These are phyloP conservation scores for Hydrotaea cyrtoneurina DNA, from an alignment of 2,888 invertebrate genomes.

Conservation along the genomic window DNA sequence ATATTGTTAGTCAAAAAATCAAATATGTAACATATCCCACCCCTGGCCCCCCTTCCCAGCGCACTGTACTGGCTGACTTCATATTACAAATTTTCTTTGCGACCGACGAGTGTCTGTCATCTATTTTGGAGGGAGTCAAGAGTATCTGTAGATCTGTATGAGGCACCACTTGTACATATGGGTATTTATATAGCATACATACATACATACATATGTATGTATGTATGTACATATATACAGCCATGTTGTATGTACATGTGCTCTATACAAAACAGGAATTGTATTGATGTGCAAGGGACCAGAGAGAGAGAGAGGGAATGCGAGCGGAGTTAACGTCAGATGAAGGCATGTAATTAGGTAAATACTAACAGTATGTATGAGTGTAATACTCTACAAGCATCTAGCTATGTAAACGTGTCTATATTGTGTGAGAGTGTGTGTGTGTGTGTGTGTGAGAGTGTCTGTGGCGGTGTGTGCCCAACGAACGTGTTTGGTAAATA, in stretches of 20 bases:
- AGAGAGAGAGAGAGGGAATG: constrained; percentile 30
- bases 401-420: constrained; percentile 31
- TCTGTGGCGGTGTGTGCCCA: constrained; percentile 60
- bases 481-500: constrained; percentile 79
- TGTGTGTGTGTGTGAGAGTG: constrained; percentile 14
- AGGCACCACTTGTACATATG: constrained; percentile 14
- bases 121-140: background rate
- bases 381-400: background rate
- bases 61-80: too few species aligned
- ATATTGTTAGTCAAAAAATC: constrained; percentile 58
- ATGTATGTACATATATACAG: background rate
- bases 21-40: constrained; percentile 9
- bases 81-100: constrained; percentile 37
- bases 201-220: constrained; percentile 8
- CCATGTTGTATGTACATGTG: background rate
- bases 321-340: background rate
- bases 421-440: constrained; percentile 22
- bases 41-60: too few species aligned
- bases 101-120: background rate
- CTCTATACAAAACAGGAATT: background rate
- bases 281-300: background rate
- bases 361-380: constrained; percentile 51
- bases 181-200: background rate
- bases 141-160: background rate
- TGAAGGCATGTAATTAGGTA: constrained; percentile 64